Evolutionary conservation across 2,797 vertebrate species (phyloP).

Genomic region (Anniella stebbinsi): DNA sequence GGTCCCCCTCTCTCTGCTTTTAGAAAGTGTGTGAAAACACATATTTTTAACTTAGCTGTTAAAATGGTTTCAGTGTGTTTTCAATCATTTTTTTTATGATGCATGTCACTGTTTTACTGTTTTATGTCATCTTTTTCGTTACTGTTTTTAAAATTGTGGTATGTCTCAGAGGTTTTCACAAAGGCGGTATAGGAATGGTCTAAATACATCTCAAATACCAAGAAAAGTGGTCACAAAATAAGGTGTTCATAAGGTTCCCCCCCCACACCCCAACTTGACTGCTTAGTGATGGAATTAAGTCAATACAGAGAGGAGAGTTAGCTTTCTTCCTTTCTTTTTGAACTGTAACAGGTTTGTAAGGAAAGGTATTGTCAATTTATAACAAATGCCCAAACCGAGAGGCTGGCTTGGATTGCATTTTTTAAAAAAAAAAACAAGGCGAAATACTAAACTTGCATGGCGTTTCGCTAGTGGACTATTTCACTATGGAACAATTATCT

Average conservation of each 20-base stretch:
- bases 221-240: background rate
- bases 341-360: background rate
- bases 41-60: too few species aligned
- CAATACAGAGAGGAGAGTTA: background rate
- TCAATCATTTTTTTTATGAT: too few species aligned
- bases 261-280: background rate
- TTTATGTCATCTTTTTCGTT: too few species aligned
- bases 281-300: background rate
- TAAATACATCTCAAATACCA: background rate
- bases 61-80: too few species aligned
- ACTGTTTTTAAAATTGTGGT: too few species aligned
- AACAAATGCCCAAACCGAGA: background rate
- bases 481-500: background rate
- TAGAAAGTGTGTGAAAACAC: too few species aligned
- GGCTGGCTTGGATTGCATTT: too few species aligned
- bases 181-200: too few species aligned
- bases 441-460: slow-evolving; percentile 2
- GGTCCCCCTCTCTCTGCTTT: too few species aligned
- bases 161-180: too few species aligned
- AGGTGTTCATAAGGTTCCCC: background rate
- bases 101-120: too few species aligned
- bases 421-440: background rate
- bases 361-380: background rate
- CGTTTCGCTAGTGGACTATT: background rate
- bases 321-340: background rate